Base-by-base conservation (phyloP, 1,140 invertebrate genomes). In the Macrostomum lignano region DNA sequence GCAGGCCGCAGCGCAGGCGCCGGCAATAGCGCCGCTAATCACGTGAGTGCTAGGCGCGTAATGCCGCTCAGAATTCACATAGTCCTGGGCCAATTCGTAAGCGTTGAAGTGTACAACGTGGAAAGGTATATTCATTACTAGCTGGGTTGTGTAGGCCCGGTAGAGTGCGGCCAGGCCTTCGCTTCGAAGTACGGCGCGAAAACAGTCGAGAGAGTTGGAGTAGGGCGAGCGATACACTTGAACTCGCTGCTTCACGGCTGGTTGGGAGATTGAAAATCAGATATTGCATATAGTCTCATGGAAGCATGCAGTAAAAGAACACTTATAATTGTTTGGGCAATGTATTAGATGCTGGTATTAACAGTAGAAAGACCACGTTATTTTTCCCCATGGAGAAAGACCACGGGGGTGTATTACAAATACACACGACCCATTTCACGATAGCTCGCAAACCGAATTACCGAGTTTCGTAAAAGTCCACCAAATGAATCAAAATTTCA, bases 91-190 rank as follows among this genome's bases (percentile, higher is more conserved):
- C 47, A 73, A 69, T 62, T 96, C 88, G 52, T 96, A 96, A 20
- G 71, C 70, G 44, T 86, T 71, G 61, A 98, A 91, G 55, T 96
- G 84, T 44, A 86, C 69, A 46, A 70, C 69, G 63, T 93, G 84
- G 63, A 88, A 93, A 40, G 88, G 88, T 45, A 96, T 65, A 58
- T 96, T 96, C 86, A 96, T 94, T 32, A 74, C 69, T 39, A 98
- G 60, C 56, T 88, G 82, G 39, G 88, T 94, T 29, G 73, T 70
- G 55, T 91, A 96, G 33, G 81, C 86, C 38, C 86, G 67, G 61
- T 94, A 98, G 59, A 98, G 96, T 21, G 84, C 86, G 41, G 61
- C 51, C 11, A 73, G 25, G n/a, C 88, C 88, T 65, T 94, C 88
- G 3, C 61, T 62, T 37, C 62, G 59, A 46, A 75, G 78, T 28